Evolutionary conservation across 2,113 vertebrate species (phyloP).

Genomic region (Ctenomys sociabilis): DNA sequence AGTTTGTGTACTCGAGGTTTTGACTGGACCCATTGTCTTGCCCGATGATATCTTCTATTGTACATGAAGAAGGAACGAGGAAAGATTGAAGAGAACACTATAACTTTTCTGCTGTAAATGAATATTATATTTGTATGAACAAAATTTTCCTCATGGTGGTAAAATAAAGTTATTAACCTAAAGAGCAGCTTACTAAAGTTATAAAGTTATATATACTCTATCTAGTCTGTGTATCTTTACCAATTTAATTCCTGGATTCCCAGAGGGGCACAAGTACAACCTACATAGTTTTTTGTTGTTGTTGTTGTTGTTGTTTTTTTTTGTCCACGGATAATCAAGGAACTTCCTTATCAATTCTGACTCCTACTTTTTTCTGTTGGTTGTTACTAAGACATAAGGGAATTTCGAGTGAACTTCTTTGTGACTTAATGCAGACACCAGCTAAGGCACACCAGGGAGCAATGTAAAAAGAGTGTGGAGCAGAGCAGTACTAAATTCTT

Average conservation of each 20-base stretch:
- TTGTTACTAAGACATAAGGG: conserved; percentile 1
- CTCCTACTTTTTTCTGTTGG: background rate
- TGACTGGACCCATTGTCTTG: background rate
- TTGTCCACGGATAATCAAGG: background rate
- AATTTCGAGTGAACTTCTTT: background rate
- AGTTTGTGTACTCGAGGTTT: background rate
- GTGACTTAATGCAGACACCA: background rate
- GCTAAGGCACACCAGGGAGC: background rate
- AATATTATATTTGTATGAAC: conserved; percentile 1
- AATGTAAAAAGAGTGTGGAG: background rate
- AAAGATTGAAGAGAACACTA: background rate
- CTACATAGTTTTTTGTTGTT: background rate
- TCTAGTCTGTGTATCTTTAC: background rate
- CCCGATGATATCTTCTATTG: background rate
- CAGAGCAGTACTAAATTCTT: background rate
- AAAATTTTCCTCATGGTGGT: background rate
- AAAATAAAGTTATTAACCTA: background rate
- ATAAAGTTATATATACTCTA: background rate
- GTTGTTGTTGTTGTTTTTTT: too few relatives aligned
- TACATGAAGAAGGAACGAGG: background rate
- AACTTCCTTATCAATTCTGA: background rate
- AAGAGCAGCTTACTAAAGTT: background rate
- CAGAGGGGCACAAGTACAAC: background rate
- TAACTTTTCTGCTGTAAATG: background rate
- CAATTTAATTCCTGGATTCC: background rate